phyloP scores from a whole-genome alignment of 35 echinoderm and acorn worm genomes.

The Heliocidaris erythrogramma region DNA sequence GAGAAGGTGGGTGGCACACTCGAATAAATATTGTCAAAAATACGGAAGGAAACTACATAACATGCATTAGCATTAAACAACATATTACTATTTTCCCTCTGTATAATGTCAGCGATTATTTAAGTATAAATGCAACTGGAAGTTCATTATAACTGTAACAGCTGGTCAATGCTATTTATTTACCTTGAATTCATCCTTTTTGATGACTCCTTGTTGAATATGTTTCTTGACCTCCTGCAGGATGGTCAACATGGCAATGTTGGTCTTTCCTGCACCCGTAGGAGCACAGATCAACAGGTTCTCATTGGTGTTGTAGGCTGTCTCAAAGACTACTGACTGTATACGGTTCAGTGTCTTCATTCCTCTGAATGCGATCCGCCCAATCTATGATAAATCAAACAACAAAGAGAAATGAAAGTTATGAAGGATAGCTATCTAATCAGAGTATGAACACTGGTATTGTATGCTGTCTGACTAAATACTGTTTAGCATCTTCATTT shows the following conservation, averaged over 20 bases:
- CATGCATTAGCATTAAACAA: no score
- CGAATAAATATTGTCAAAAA: background rate
- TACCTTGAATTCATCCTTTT: slow-evolving; percentile 98
- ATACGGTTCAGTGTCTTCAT: slow-evolving; percentile 79
- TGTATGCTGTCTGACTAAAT: slow-evolving; percentile 72
- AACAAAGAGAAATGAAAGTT: no score
- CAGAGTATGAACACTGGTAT: slow-evolving; percentile 72
- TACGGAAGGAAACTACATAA: no score
- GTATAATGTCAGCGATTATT: no score
- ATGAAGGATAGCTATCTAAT: no score
- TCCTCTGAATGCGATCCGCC: slow-evolving; percentile 71
- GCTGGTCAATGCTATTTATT: background rate
- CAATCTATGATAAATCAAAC: slow-evolving; percentile 57
- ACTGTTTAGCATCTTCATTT: no score
- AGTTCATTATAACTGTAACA: no score
- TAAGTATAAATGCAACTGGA: no score
- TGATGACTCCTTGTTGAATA: slow-evolving; percentile 92
- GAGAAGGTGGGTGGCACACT: background rate
- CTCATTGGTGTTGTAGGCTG: slow-evolving; percentile 93
- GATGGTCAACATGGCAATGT: slow-evolving; percentile 97
- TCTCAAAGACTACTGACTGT: slow-evolving; percentile 90
- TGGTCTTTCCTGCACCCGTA: slow-evolving; percentile 94
- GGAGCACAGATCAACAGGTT: slow-evolving; percentile 94
- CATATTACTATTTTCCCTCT: no score
- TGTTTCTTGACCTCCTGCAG: slow-evolving; percentile 87